Evolutionary conservation across 2,797 vertebrate species (phyloP).

Genomic region (Sebastes wilsoni): DNA sequence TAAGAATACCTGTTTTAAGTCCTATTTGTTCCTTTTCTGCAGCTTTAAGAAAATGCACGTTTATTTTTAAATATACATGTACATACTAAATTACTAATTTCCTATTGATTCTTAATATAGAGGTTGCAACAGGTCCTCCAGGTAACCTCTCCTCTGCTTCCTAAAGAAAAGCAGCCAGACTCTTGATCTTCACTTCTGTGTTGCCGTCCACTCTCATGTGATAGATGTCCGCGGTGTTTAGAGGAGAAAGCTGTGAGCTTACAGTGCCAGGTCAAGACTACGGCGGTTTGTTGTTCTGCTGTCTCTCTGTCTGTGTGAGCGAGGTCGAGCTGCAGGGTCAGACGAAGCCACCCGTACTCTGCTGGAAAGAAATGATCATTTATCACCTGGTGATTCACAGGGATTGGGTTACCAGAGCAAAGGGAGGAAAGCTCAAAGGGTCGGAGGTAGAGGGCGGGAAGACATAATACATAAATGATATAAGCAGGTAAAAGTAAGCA

Average conservation of each 20-base stretch:
- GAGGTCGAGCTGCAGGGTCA: slow-evolving; percentile 73
- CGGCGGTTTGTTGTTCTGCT: slow-evolving; percentile 67
- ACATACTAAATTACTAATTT: not conserved
- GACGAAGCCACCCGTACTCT: slow-evolving; percentile 81
- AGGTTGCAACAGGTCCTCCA: not conserved
- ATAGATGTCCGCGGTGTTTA: slow-evolving; percentile 27
- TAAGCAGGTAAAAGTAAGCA: not conserved
- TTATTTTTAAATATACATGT: not conserved
- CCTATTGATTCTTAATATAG: not conserved
- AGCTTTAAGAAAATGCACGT: not conserved
- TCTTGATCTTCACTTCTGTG: slow-evolving; percentile 19
- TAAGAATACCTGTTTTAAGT: too few species aligned
- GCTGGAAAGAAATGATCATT: slow-evolving; percentile 88
- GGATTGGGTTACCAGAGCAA: slow-evolving; percentile 81
- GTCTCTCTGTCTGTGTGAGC: slow-evolving; percentile 49
- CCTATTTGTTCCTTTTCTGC: too few species aligned
- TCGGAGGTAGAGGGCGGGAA: not conserved
- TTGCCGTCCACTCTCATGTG: slow-evolving; percentile 3
- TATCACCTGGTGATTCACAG: slow-evolving; percentile 88
- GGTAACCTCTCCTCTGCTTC: not conserved
- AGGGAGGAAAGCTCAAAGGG: slow-evolving; percentile 27
- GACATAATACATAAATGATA: not conserved
- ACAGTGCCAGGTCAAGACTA: slow-evolving; percentile 43
- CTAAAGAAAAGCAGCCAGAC: not conserved
- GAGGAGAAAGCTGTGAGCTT: slow-evolving; percentile 30